phyloP scores from a whole-genome alignment of 2,888 invertebrate genomes.

The Rotaria sp. region DNA sequence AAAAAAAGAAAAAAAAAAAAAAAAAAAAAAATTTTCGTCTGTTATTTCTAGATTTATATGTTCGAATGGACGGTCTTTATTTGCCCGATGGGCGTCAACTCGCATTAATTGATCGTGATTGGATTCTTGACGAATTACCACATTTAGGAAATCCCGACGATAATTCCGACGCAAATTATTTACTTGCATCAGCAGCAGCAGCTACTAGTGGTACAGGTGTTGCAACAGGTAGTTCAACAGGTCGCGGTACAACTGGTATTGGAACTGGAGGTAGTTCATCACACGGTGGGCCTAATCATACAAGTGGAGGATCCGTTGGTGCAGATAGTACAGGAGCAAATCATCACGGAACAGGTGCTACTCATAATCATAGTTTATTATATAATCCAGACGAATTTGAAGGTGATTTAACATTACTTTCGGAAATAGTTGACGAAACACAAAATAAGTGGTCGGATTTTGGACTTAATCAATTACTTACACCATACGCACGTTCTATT shows the following conservation, averaged over 20 bases:
- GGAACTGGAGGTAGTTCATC: background rate
- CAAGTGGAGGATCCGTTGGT: background rate
- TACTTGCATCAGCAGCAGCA: conserved; percentile 7
- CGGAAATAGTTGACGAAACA: conserved; percentile 29
- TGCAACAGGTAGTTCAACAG: background rate
- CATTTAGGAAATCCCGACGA: conserved; percentile 31
- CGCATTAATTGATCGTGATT: conserved; percentile 23
- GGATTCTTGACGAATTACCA: conserved; percentile 28
- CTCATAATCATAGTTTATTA: conserved; percentile 20
- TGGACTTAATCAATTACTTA: conserved; percentile 13
- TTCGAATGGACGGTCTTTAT: conserved; percentile 7
- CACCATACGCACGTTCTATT: background rate
- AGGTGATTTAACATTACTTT: conserved; percentile 28
- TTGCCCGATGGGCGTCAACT: conserved; percentile 12
- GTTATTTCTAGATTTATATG: background rate
- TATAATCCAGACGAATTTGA: conserved; percentile 9
- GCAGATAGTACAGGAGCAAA: background rate
- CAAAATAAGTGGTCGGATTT: conserved; percentile 28
- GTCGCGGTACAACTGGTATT: background rate
- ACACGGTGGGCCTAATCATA: background rate
- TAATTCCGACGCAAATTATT: background rate
- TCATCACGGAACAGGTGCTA: background rate
- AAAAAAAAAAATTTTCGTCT: no score
- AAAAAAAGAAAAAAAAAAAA: no score
- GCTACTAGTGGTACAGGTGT: conserved; percentile 3